A percentile compares a stretch with the other conserved stretches of the same genome.
These are phyloP conservation scores for Neotragus pygmaeus DNA, from an alignment of 2,113 vertebrate genomes.

Conservation along the genomic window DNA sequence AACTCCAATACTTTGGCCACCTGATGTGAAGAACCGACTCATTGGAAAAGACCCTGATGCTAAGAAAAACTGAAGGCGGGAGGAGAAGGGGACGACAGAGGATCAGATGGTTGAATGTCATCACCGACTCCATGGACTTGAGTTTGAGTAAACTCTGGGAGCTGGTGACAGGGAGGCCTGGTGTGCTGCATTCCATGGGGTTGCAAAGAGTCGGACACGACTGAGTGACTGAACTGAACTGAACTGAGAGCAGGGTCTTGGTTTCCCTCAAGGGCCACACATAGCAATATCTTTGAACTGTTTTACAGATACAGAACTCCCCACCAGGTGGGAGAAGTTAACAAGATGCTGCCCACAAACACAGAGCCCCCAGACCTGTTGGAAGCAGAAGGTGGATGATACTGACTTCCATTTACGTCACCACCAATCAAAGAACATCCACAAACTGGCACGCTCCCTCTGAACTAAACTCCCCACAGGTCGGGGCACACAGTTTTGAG, in stretches of 20 bases:
- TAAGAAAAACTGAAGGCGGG: neutral
- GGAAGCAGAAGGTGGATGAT: neutral
- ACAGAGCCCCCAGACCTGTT: neutral
- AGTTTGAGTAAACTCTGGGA: neutral
- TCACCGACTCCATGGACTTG: neutral
- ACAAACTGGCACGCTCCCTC: too few species aligned
- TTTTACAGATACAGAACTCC: neutral
- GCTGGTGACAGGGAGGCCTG: neutral
- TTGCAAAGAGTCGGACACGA: neutral
- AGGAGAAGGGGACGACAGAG: neutral
- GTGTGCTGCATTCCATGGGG: neutral
- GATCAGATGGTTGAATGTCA: neutral
- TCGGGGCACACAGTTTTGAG: neutral
- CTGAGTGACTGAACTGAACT: neutral
- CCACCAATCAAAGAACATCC: neutral
- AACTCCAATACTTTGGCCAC: neutral
- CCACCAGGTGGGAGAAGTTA: neutral
- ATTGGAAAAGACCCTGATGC: neutral
- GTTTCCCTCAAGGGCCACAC: neutral
- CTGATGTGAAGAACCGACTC: neutral
- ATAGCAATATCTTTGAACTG: neutral
- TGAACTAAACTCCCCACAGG: neutral
- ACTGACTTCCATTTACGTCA: neutral
- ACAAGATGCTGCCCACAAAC: neutral
- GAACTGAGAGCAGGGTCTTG: neutral